A percentile compares a stretch with the other conserved stretches of the same genome.
phyloP scores from a whole-genome alignment of 2,888 invertebrate species.

The Noctua janthe region DNA sequence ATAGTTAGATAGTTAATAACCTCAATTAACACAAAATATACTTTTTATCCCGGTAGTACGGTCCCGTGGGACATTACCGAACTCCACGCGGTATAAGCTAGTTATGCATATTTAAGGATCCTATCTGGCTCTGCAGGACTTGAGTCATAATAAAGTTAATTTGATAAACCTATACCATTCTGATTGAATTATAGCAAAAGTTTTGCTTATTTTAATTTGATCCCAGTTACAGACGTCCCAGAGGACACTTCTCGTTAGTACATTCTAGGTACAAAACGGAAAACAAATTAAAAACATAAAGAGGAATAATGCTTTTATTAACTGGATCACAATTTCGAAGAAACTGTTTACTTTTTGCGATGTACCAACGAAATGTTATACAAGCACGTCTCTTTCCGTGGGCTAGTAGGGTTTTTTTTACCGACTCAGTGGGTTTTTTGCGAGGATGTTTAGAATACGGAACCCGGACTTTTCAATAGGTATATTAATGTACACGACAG shows the following conservation, averaged over 20 bases:
- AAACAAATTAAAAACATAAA: slow-evolving; percentile 46
- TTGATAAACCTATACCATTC: slow-evolving; percentile 1
- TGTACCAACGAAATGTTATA: slow-evolving; percentile 41
- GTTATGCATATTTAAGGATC: not conserved
- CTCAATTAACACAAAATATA: no score
- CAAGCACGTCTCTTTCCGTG: slow-evolving; percentile 48
- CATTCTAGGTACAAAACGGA: slow-evolving; percentile 1
- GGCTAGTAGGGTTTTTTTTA: slow-evolving; percentile 45
- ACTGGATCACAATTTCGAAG: slow-evolving; percentile 39
- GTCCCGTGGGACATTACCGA: no score
- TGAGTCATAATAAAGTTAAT: not conserved
- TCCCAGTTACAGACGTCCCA: no score
- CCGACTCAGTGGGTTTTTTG: slow-evolving; percentile 44
- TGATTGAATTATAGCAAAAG: not conserved
- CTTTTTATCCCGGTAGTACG: no score
- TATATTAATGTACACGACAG: slow-evolving; percentile 55
- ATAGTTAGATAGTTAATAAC: no score
- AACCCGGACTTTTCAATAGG: slow-evolving; percentile 38
- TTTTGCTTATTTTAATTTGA: not conserved
- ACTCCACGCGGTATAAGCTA: no score
- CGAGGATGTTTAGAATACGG: slow-evolving; percentile 32
- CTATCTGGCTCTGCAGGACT: not conserved
- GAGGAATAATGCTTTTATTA: slow-evolving; percentile 39
- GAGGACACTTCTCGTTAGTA: not conserved
- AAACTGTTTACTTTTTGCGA: slow-evolving; percentile 54